Base-by-base conservation (phyloP, 2,797 vertebrate species). In the Chloroceryle inda region DNA sequence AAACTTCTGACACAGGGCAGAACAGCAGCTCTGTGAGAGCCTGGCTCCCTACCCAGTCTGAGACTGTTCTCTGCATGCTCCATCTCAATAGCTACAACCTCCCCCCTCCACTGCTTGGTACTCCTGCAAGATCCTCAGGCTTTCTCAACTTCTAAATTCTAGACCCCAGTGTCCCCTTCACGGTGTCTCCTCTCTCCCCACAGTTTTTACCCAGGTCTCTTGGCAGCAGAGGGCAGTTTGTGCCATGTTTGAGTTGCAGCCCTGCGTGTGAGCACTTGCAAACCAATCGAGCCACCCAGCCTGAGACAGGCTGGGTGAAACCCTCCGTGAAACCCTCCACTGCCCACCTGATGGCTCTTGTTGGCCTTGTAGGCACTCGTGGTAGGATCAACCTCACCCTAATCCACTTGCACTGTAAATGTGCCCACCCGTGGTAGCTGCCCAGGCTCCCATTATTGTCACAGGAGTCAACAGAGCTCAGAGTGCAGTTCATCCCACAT, bases 181-280 rank as follows among this genome's bases (percentile, higher is more conserved):
- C 29, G 33, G 19, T 6, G 31, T 24, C 42, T 61, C n/a, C 45
- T 33, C 42, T 62, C 23, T 73, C 8, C 16, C 12, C 7, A 6
- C n/a, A 72, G 33, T 42, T 89, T 58, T 61, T 16, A 10, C 27
- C 45, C 63, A 56, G 33, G 16, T 50, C 45, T 81, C 58, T 11
- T 15, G 52, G 61, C 40, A 81, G 66, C 31, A 78, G 71, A 44
- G 47, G 24, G 24, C 6, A n/a, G 74, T 8, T 45, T 24, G 62
- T 68, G 67, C 40, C 21, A 0, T 5, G 23, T 10, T 50, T 0
- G 0, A 38, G 20, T 2, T 15, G 44, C 44, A 71, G 76, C 62
- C 11, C 0, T 1, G 7, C 13, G 22, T 0, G 1, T 5, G 44
- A 52, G 24, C 2, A 2, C 29, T n/a, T 13, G 37, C 31, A 3